Conservation (phyloP, 2,888 invertebrate species). For the Drosophila algonquin region DNA sequence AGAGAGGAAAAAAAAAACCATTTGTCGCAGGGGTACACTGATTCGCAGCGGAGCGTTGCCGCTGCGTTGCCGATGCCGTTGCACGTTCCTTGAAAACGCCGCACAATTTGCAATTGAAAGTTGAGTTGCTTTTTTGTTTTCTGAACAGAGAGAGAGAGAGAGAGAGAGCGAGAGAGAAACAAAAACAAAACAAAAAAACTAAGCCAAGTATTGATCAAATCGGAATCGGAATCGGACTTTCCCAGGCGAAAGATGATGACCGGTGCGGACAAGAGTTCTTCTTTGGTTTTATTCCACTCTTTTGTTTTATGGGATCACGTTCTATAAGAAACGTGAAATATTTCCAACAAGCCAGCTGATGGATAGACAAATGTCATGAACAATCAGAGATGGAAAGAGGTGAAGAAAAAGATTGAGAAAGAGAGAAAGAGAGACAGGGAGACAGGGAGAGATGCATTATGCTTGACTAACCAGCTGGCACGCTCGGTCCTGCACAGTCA, state of each 20-base stretch:
- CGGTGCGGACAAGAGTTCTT: slow-evolving; percentile 32
- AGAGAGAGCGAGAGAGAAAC: slow-evolving; percentile 27
- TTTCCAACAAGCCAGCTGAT: slow-evolving; percentile 59
- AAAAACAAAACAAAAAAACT: slow-evolving; percentile 21
- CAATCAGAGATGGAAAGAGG: not conserved
- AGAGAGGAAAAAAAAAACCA: slow-evolving; percentile 49
- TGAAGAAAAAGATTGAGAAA: not conserved
- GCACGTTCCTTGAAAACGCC: slow-evolving; percentile 42
- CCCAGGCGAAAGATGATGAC: slow-evolving; percentile 42
- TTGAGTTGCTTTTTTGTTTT: slow-evolving; percentile 33
- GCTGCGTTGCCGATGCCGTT: slow-evolving; percentile 33
- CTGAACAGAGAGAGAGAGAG: slow-evolving; percentile 3
- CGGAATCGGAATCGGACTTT: slow-evolving; percentile 54
- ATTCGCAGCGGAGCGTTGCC: slow-evolving; percentile 34
- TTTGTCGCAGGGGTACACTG: slow-evolving; percentile 56
- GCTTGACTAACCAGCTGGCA: slow-evolving; percentile 2
- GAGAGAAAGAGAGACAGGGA: slow-evolving; percentile 14
- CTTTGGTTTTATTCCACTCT: slow-evolving; percentile 27
- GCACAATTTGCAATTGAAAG: slow-evolving; percentile 72
- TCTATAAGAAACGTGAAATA: slow-evolving; percentile 81
- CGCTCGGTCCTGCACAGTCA: slow-evolving; percentile 60
- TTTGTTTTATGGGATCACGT: slow-evolving; percentile 80
- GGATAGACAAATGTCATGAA: slow-evolving; percentile 54
- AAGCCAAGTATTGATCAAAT: slow-evolving; percentile 28
- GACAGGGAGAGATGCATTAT: slow-evolving; percentile 1